These are phyloP conservation scores for Macrobrachium nipponense DNA, from an alignment of 1,140 invertebrate genomes.

Conservation along the genomic window DNA sequence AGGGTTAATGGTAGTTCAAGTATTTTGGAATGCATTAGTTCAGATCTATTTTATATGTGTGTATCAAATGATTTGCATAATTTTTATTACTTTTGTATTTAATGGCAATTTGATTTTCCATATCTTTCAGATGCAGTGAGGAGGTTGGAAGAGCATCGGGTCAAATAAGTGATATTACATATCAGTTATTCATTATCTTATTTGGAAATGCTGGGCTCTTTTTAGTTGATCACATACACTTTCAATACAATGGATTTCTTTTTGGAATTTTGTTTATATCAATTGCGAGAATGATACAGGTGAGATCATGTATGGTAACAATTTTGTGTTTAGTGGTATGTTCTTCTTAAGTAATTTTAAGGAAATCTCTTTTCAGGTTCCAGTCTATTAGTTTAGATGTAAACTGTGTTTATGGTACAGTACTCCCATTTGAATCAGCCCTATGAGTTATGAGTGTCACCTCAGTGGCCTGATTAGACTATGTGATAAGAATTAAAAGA, in stretches of 20 bases:
- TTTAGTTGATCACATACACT: slow-evolving; percentile 98
- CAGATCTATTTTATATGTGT: no score
- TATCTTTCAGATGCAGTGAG: slow-evolving; percentile 64
- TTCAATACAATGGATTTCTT: slow-evolving; percentile 99
- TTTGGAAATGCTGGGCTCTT: slow-evolving; percentile 90
- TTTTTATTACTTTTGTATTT: slow-evolving; percentile 11
- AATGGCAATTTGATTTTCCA: background rate
- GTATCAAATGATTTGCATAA: no score
- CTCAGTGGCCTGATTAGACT: no score
- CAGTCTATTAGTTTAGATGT: no score
- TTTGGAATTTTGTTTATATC: slow-evolving; percentile 93
- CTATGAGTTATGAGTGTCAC: no score
- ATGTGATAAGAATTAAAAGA: no score
- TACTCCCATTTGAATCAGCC: no score
- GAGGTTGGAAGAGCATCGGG: slow-evolving; percentile 62
- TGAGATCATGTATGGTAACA: background rate
- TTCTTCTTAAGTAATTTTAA: background rate
- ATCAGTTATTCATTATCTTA: slow-evolving; percentile 72
- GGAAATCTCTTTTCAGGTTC: background rate
- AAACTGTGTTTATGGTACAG: no score
- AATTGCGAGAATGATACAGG: slow-evolving; percentile 77
- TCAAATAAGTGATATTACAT: slow-evolving; percentile 66
- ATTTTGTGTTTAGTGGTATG: background rate
- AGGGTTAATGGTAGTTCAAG: no score
- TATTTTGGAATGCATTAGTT: no score